Evolutionary conservation across 2,113 vertebrate genomes (phyloP).

Genomic region (Notiomystis cincta): DNA sequence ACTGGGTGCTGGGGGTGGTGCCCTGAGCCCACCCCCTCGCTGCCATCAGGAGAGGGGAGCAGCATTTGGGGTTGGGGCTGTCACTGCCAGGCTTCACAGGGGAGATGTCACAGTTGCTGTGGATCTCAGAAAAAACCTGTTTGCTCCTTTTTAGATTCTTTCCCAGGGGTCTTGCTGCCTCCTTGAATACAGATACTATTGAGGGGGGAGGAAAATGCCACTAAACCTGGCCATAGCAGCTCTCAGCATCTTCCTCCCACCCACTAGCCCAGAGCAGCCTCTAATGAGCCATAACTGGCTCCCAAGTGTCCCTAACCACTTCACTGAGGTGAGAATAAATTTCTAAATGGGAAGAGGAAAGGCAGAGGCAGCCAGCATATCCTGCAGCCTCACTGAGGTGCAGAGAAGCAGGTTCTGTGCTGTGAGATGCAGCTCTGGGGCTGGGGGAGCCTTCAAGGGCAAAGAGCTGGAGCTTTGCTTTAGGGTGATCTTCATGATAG

Average conservation of each 20-base stretch:
- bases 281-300: conserved; percentile 22
- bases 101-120: background rate
- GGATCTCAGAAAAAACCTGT: rapidly evolving
- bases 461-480: background rate
- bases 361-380: background rate
- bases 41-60: background rate
- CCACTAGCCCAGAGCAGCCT: background rate
- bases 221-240: background rate
- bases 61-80: background rate
- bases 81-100: background rate
- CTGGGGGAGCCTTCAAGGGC: rapidly evolving
- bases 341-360: background rate
- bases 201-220: background rate
- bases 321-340: conserved; percentile 1
- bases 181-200: background rate
- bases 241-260: background rate
- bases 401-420: rapidly evolving
- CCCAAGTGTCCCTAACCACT: conserved; percentile 15
- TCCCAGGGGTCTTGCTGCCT: background rate
- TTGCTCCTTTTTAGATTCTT: background rate
- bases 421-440: rapidly evolving
- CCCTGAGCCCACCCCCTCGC: background rate
- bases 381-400: background rate
- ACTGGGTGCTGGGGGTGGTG: background rate
- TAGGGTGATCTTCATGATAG: background rate